These are phyloP conservation scores for Cheilinus undulatus DNA, from an alignment of 2,113 vertebrate genomes.

Conservation along the genomic window DNA sequence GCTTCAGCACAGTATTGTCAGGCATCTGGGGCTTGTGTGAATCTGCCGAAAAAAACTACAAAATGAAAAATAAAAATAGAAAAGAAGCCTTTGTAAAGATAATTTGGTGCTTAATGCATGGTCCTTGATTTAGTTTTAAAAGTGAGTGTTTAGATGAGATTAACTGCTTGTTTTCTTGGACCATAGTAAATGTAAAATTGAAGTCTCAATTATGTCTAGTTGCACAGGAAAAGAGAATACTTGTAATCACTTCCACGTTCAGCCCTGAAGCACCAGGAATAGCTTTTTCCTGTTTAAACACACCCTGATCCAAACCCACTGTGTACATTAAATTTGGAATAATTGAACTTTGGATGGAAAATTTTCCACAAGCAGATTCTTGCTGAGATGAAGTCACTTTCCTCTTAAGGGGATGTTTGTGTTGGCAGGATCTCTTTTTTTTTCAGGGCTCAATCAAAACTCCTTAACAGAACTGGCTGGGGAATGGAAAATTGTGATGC, in stretches of 20 bases:
- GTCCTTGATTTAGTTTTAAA: no score
- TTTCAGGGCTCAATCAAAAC: conserved; percentile 28
- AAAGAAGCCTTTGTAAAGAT: no score
- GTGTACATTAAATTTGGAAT: conserved; percentile 12
- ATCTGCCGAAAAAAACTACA: no score
- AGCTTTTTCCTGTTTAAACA: neutral
- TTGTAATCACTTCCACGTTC: neutral
- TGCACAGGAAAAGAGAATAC: neutral
- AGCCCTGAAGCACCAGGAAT: neutral
- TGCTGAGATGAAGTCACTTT: conserved; percentile 6
- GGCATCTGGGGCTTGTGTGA: no score
- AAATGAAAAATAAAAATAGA: no score
- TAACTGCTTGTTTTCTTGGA: no score
- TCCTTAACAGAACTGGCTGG: conserved; percentile 26
- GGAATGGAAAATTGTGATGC: conserved; percentile 64
- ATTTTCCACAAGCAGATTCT: conserved; percentile 23
- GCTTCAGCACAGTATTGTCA: no score
- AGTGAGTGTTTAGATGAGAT: no score
- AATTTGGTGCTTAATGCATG: no score
- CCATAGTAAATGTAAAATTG: neutral
- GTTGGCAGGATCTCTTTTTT: conserved; percentile 13
- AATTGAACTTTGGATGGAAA: conserved; percentile 9
- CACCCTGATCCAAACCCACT: conserved; percentile 12
- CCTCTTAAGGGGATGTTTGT: conserved; percentile 48
- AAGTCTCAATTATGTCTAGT: neutral